Evolutionary conservation across 1,140 invertebrate genomes (phyloP), one percentile per base, ranked within the genome.

Genomic region (Zophobas morio): DNA sequence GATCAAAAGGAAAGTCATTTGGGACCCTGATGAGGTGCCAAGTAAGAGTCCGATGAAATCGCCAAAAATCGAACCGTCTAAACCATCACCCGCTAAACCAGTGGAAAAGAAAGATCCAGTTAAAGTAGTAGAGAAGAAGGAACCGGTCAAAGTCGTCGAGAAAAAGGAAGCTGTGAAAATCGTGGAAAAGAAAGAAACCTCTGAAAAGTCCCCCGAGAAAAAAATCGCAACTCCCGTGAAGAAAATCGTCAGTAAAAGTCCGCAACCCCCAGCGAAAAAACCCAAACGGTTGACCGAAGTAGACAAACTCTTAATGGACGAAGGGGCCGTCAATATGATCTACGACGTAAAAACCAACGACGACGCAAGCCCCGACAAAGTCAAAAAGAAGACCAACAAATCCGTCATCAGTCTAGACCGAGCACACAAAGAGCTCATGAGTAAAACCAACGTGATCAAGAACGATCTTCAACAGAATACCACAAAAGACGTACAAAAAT

Each of bases 281-380:
- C 76, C 72, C 37, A 91, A 91, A 82, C 89, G 89, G 75, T 86
- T 90, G 39, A 89, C 90, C 53, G 95, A 96, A 88, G 89, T 96
- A 53, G 93, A 95, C 81, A 90, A 89, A 76, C 84, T 96, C 49
- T 86, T 96, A 75, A 94, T 94, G 85, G 95, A 96, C 85, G 95
- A 96, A 84, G 95, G 95, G 0, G 94, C 94, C 1, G 93, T 95
- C 0, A 95, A 95, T 85, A 93, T 96, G 89, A 87, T 96, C 8
- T 94, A 95, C 81, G 92, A 94, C 33, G 88, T 95, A 0, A 91
- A 93, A 81, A 90, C 90, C 73, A 88, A 88, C 6, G 88, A 89
- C 33, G 83, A 84, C 39, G 20, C 39, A 6, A 39, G 70, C 3
- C 57, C 75, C 5, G 79, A 74, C 0, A 54, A 78, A 6, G 82